Base-by-base conservation (phyloP, 2,888 invertebrate species). In the Atrina japonica region DNA sequence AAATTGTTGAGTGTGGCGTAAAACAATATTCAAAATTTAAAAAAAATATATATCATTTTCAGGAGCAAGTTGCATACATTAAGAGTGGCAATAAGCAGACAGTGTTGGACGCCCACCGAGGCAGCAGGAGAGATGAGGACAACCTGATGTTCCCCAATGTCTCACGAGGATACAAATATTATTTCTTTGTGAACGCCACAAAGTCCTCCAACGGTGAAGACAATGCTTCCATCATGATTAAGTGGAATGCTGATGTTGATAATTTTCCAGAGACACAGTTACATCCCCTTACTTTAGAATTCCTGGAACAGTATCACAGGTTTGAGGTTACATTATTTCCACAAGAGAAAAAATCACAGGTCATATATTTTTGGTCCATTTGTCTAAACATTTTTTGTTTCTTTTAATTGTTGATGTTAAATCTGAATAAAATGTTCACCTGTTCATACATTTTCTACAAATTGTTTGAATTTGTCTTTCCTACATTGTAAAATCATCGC, bases 241-340 rank as follows among this genome's bases (percentile, higher is more conserved):
- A 68, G 27, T 73, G 73, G 73, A 73, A 73, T 58, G 63, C 66
- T n/a, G 66, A 53, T 9, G 41, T 29, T 5, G 76, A 70, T 11
- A 35, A 35, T 18, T 21, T 27, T 1, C 25, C 2, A 40, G 45
- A 14, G 25, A 52, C 40, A 14, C 35, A 40, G 40, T 18, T n/a
- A 43, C 84, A 86, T 67, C 71, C 76, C 16, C 81, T 89, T 45
- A 82, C 82, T 7, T 81, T 79, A 1, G 88, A 89, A 71, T 90
- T 88, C 89, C 91, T 97, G 74, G 97, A 97, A 88, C 97, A 97
- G 0, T 97, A 94, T 90, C 95, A 95, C 45, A 67, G 58, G 58
- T 58, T n/a, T n/a, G n/a, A n/a, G n/a, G n/a, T n/a, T n/a, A n/a
- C n/a, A n/a, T n/a, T n/a, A n/a, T n/a, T n/a, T n/a, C n/a, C n/a